Base-by-base conservation (phyloP, 2,797 vertebrate species). In the Salarias fasciatus region DNA sequence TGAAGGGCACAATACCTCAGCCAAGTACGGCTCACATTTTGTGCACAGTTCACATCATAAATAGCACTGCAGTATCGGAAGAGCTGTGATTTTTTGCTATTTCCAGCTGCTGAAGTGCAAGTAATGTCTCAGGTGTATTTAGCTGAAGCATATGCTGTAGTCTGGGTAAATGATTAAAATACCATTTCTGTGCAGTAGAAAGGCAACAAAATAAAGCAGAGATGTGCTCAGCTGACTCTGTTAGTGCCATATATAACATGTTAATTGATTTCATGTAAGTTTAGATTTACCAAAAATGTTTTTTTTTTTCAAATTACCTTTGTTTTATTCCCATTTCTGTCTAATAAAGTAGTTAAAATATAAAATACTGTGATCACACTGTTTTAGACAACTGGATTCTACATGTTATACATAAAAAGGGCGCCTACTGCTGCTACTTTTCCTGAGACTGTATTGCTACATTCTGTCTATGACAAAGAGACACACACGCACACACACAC, bases 391-490 rank as follows among this genome's bases (percentile, higher is more conserved):
- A 54, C 60, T 67, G 42, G 53, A 73, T 76, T 77, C 69, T 67
- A 40, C 6, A 29, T 57, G 56, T 55, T 77, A 52, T 53, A 51
- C 58, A 74, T 31, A 47, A 40, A 75, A 66, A 65, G 65, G 65
- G 65, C 24, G 13, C 65, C 63, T 6, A 33, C 70, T 71, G 67
- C 68, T 63, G 18, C 53, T 52, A 61, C 68, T 56, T 63, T 78
- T 49, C 73, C 31, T 69, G 82, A 80, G 63, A 56, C 60, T 67
- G 57, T 43, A 75, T 70, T 79, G 65, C 76, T 81, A 60, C 64
- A 57, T 63, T 75, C 73, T 74, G 67, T 79, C 69, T 68, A 53
- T 60, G 58, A 69, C 48, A 72, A 15, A 7, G 64, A 59, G 63
- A 56, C n/a, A 3, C 42, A 41, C 45, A 30, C 3, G 4, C 53